These are phyloP conservation scores for Malaclemys terrapin DNA, from an alignment of 2,113 vertebrate genomes.

Conservation along the genomic window DNA sequence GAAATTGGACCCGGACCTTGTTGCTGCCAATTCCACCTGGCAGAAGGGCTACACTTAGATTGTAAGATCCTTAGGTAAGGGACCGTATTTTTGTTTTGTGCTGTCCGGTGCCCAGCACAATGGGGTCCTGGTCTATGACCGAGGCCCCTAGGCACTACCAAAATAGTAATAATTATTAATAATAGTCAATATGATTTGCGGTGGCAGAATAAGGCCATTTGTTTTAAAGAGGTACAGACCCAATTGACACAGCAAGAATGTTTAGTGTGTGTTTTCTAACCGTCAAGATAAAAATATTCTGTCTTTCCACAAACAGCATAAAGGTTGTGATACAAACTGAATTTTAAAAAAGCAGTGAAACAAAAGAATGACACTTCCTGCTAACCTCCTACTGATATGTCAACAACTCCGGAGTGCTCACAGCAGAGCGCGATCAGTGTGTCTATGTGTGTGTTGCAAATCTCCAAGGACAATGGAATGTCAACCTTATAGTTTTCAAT, in stretches of 20 bases:
- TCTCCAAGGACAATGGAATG: constrained; percentile 52
- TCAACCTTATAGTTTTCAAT: background rate
- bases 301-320: background rate
- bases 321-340: background rate
- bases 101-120: background rate
- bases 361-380: background rate
- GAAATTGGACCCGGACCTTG: background rate
- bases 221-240: background rate
- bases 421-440: background rate
- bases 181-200: background rate
- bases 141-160: background rate
- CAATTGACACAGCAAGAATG: background rate
- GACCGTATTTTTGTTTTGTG: background rate
- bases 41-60: background rate
- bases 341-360: background rate
- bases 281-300: background rate
- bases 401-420: background rate
- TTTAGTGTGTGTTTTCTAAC: background rate
- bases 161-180: background rate
- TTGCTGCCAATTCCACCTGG: background rate
- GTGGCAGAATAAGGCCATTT: background rate
- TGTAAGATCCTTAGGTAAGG: background rate
- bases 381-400: background rate
- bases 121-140: background rate
- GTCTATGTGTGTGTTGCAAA: background rate